Base-by-base conservation (phyloP, 2,797 vertebrate genomes). In the Microctenopoma steveboyesi region DNA sequence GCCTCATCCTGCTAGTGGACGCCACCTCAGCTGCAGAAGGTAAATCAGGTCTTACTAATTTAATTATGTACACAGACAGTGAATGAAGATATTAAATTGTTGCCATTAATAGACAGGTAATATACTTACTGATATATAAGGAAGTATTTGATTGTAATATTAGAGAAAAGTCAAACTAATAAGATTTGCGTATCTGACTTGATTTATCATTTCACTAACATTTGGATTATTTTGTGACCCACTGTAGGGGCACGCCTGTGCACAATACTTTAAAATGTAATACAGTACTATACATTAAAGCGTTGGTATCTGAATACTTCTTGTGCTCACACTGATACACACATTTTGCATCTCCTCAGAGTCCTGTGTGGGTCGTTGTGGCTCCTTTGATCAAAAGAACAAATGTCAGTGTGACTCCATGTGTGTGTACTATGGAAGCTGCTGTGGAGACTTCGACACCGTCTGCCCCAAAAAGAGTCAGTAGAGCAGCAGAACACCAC, bases 401-500 rank as follows among this genome's bases (percentile, higher is more conserved):
- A 98, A 97, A 83, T 99, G 97, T 78, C 98, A 99, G 81, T 99
- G 98, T 14, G 98, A 99, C 15, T 85, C 90, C 51, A 92, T 97
- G 84, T 99, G 98, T 61, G 16, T 91, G 16, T 99, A 97, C 84
- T 97, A 98, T 72, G 85, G 90, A 80, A 99, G 97, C 92, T 99
- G 98, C 88, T 99, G 98, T 46, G 4, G 0, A 0, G 97, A 99
- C 89, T 98, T 94, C 18, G 37, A 89, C 40, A 69, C 59, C 0
- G 48, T 77, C 61, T 99, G 98, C 89, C 93, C 93, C 63, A 86
- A 87, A 53, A 96, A 96, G 94, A 86, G 98, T 98, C 75, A 81
- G 91, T 79, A 3, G 0, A 2, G 7, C 28, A n/a, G 1, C 15
- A 40, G 12, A 67, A 13, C 2, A 25, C 25, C 2, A 16, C 2